Evolutionary conservation across 2,113 vertebrate genomes (phyloP).

Genomic region (Pampusana beccarii): DNA sequence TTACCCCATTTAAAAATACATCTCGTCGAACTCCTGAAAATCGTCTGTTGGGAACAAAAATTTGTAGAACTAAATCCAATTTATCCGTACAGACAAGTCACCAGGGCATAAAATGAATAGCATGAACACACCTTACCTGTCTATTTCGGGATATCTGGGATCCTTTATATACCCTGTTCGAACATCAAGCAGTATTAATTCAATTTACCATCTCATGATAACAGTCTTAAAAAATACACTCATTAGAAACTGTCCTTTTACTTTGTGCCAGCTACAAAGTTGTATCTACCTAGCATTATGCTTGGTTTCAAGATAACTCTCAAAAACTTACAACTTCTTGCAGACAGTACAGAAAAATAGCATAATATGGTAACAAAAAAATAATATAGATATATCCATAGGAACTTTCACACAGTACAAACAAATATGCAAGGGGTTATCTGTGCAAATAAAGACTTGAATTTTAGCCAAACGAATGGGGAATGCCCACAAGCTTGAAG

Average conservation of each 20-base stretch:
- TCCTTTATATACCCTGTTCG: slow-evolving; percentile 96
- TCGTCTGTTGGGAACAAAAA: slow-evolving; percentile 87
- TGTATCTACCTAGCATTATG: background rate
- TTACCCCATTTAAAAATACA: slow-evolving; percentile 98
- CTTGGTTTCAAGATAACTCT: background rate
- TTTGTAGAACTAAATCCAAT: slow-evolving; percentile 75
- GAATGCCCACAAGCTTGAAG: background rate
- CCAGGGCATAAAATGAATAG: slow-evolving; percentile 66
- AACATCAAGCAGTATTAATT: slow-evolving; percentile 81
- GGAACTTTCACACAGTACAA: background rate
- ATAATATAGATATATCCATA: background rate
- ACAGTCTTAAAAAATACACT: slow-evolving; percentile 11
- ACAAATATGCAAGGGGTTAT: background rate
- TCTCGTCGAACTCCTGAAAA: slow-evolving; percentile 94
- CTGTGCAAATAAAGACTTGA: background rate
- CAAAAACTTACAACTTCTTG: background rate
- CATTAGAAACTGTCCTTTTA: background rate
- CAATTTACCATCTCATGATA: slow-evolving; percentile 31
- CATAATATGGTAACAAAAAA: background rate
- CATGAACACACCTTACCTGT: slow-evolving; percentile 87
- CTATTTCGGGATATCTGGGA: slow-evolving; percentile 92
- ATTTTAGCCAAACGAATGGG: background rate
- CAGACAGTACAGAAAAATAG: background rate
- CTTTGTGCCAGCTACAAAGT: background rate
- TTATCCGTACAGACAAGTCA: slow-evolving; percentile 61